Conservation (phyloP, 2,113 vertebrate genomes). For the Bagarius yarrelli region DNA sequence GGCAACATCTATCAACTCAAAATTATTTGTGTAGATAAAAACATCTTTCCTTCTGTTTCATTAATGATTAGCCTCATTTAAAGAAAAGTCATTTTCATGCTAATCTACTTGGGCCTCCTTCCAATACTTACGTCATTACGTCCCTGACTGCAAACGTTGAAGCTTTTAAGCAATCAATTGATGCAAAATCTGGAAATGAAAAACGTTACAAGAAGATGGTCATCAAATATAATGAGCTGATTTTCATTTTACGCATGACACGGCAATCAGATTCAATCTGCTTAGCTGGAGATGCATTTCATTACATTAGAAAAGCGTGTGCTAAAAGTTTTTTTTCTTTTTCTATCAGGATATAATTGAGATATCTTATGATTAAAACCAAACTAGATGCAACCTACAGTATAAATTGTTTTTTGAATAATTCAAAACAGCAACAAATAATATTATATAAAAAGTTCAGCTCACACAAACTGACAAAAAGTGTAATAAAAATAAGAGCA, state of each 20-base stretch:
- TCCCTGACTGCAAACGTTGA: not conserved
- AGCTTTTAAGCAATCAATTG: conserved; percentile 21
- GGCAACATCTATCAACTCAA: too few relatives aligned
- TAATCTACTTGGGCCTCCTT: not conserved
- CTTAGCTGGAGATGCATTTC: conserved; percentile 16
- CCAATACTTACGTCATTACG: not conserved
- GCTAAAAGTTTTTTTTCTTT: not conserved
- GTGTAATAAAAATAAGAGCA: not conserved
- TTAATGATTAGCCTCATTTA: too few relatives aligned
- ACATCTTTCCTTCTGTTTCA: too few relatives aligned
- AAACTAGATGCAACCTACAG: not conserved
- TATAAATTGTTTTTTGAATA: not conserved
- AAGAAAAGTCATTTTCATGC: not conserved
- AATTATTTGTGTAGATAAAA: too few relatives aligned
- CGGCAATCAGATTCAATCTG: conserved; percentile 17
- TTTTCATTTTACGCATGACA: conserved; percentile 18
- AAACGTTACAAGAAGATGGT: conserved; percentile 16
- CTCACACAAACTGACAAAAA: not conserved
- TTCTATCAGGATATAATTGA: not conserved
- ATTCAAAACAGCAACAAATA: not conserved
- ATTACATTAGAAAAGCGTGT: conserved; percentile 11
- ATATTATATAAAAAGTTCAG: not conserved
- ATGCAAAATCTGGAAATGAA: conserved; percentile 7
- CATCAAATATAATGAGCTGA: conserved; percentile 19
- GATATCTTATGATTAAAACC: not conserved